Conservation (phyloP, 1,140 invertebrate species). For the Magallana ariakensis region DNA sequence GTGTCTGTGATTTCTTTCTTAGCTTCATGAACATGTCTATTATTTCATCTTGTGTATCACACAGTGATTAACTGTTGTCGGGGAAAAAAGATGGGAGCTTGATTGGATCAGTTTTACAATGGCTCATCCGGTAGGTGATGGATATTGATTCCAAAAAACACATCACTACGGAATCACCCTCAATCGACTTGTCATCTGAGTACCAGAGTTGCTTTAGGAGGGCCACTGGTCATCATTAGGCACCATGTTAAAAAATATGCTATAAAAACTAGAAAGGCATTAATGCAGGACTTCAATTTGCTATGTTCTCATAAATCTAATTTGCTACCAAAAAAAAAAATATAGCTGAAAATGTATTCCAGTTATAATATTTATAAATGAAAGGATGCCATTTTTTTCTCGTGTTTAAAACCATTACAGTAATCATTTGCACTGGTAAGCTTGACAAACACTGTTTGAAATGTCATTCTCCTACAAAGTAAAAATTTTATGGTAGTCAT, state of each 20-base stretch:
- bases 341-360: too few species aligned
- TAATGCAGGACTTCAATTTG: too few species aligned
- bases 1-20: constrained; percentile 14
- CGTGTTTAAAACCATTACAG: too few species aligned
- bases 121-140: constrained; percentile 1
- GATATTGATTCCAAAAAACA: constrained; percentile 13
- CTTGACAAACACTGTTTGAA: too few species aligned
- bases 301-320: too few species aligned
- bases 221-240: not conserved
- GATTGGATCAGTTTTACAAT: constrained; percentile 31
- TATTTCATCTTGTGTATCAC: constrained; percentile 29
- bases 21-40: constrained; percentile 1
- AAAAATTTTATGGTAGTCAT: too few species aligned
- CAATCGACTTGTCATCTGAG: not conserved
- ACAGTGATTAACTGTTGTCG: constrained; percentile 1
- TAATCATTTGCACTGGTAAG: too few species aligned
- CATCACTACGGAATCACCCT: not conserved
- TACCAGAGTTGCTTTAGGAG: not conserved
- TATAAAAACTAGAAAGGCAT: too few species aligned
- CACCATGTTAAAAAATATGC: not conserved
- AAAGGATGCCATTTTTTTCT: too few species aligned
- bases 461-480: too few species aligned
- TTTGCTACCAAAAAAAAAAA: too few species aligned
- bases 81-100: not conserved
- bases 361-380: too few species aligned